phyloP scores from a whole-genome alignment of 2,113 vertebrate genomes.

The Trinectes maculatus region DNA sequence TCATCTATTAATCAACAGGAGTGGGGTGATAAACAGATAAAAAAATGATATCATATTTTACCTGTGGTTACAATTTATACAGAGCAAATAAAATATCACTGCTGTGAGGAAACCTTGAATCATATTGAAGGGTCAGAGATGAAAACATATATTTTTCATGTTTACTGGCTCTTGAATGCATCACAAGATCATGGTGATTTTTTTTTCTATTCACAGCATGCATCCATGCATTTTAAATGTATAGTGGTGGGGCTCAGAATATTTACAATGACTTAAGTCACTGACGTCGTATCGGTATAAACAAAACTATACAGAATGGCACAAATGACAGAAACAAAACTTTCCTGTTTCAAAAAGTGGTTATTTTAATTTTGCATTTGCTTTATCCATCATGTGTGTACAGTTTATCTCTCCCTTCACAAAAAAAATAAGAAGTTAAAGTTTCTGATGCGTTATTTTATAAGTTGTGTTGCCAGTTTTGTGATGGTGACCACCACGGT shows the following conservation, averaged over 20 bases:
- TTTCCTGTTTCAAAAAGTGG: slow-evolving; percentile 64
- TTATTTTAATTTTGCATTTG: slow-evolving; percentile 63
- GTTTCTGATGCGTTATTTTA: slow-evolving; percentile 34
- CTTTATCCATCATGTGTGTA: slow-evolving; percentile 44
- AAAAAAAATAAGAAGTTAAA: slow-evolving; percentile 32
- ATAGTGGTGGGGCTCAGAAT: neutral
- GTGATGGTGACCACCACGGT: slow-evolving; percentile 55
- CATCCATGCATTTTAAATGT: neutral
- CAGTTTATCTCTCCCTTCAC: slow-evolving; percentile 40
- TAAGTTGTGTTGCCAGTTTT: slow-evolving; percentile 56
- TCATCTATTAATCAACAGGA: neutral
- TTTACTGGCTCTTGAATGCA: too few relatives aligned
- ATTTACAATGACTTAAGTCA: neutral
- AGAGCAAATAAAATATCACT: too few relatives aligned
- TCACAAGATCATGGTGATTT: too few relatives aligned
- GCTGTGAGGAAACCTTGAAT: too few relatives aligned
- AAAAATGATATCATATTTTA: neutral
- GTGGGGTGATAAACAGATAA: neutral
- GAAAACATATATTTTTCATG: too few relatives aligned
- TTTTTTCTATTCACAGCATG: neutral
- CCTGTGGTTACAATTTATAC: too few relatives aligned
- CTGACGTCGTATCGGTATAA: too few relatives aligned
- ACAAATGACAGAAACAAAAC: slow-evolving; percentile 35
- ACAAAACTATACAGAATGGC: too few relatives aligned
- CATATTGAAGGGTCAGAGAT: too few relatives aligned